Percentiles rank a stretch among this genome's conserved stretches.
Conservation (phyloP, 1,140 invertebrate genomes). For the Tenebrio molitor region DNA sequence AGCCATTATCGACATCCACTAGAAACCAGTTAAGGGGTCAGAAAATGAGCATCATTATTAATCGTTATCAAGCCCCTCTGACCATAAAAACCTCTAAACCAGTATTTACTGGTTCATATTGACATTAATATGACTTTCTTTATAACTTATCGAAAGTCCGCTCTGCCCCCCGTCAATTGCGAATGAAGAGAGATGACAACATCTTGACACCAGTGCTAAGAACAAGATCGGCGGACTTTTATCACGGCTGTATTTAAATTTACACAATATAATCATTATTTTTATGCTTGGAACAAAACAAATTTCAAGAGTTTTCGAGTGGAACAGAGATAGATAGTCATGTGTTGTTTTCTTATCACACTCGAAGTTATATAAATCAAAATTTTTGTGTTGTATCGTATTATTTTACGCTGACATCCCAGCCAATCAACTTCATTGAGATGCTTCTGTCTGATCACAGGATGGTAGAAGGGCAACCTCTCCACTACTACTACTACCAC, state of each 20-base stretch:
- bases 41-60: constrained; percentile 49
- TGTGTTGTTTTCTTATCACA: constrained; percentile 17
- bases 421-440: neutral
- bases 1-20: constrained; percentile 47
- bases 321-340: constrained; percentile 15
- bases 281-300: constrained; percentile 21
- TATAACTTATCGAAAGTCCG: constrained; percentile 46
- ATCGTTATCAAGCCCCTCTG: constrained; percentile 60
- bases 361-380: constrained; percentile 25
- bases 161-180: constrained; percentile 54
- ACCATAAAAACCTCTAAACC: constrained; percentile 57
- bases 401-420: constrained; percentile 9
- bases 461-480: constrained; percentile 62
- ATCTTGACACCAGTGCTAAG: neutral
- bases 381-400: neutral
- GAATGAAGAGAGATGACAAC: constrained; percentile 18
- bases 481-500: constrained; percentile 61
- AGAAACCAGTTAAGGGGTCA: constrained; percentile 58
- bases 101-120: constrained; percentile 57
- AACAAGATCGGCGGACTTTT: neutral
- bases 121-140: constrained; percentile 56
- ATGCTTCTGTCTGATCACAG: constrained; percentile 61
- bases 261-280: constrained; percentile 33
- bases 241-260: constrained; percentile 15
- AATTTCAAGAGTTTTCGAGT: constrained; percentile 25